Evolutionary conservation across 2,113 vertebrate species (phyloP).

Genomic region (Tachysurus fulvidraco): DNA sequence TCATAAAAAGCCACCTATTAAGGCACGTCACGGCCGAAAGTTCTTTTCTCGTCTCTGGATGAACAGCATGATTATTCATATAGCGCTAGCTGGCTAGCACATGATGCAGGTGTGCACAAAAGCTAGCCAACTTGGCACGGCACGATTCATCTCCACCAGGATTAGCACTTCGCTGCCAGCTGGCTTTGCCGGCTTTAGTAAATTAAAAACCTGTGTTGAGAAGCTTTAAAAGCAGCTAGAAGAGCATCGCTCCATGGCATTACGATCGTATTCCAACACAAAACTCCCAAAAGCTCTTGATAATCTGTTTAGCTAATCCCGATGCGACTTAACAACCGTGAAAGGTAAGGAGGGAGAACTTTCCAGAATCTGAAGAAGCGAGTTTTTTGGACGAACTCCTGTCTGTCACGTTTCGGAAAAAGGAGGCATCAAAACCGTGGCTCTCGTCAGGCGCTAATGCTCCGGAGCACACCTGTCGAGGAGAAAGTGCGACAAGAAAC

Average conservation of each 20-base stretch:
- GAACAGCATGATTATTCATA: conserved; percentile 11
- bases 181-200: conserved; percentile 66
- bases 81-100: conserved; percentile 16
- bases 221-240: conserved; percentile 73
- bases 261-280: conserved; percentile 76
- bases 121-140: conserved; percentile 64
- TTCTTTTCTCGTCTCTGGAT: conserved; percentile 18
- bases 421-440: not conserved
- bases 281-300: conserved; percentile 72
- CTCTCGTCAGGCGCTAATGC: conserved; percentile 7
- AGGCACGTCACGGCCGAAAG: not conserved
- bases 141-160: conserved; percentile 66
- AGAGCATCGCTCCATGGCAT: conserved; percentile 72
- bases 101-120: conserved; percentile 24
- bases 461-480: conserved; percentile 1
- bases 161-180: conserved; percentile 60
- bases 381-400: conserved; percentile 7
- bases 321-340: conserved; percentile 64
- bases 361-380: conserved; percentile 5
- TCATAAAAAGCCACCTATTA: conserved; percentile 10
- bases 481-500: not conserved
- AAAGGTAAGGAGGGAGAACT: conserved; percentile 57
- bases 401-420: not conserved
- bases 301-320: conserved; percentile 77
- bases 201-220: conserved; percentile 74